Conservation (phyloP, 2,113 vertebrate species). For the Ammospiza nelsoni region DNA sequence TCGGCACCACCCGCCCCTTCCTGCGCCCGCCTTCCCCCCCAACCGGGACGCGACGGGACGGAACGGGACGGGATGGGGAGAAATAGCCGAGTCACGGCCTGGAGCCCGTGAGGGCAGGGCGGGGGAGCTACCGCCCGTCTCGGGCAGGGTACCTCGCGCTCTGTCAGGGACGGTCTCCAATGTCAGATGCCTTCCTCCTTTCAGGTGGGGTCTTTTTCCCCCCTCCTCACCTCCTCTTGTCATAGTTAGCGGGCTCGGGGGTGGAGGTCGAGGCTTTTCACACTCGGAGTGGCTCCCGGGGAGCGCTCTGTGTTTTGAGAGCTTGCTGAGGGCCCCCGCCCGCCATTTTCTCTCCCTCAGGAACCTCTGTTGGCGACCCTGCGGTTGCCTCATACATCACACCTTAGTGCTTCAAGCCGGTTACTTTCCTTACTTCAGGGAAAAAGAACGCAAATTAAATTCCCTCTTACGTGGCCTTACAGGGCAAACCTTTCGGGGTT, state of each 20-base stretch:
- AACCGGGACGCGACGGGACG: background rate
- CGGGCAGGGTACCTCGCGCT: fast-evolving
- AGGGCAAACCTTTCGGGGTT: background rate
- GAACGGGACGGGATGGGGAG: too few species aligned
- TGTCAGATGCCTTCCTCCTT: fast-evolving
- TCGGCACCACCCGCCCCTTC: conserved; percentile 10
- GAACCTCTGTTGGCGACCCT: too few species aligned
- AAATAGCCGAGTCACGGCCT: background rate
- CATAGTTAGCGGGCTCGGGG: fast-evolving
- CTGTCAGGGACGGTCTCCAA: fast-evolving
- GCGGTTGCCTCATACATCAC: background rate
- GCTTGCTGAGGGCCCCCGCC: background rate
- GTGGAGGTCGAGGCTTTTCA: too few species aligned
- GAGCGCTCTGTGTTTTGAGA: too few species aligned
- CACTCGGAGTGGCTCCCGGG: fast-evolving
- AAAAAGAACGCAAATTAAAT: background rate
- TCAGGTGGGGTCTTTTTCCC: fast-evolving
- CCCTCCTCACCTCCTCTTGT: fast-evolving
- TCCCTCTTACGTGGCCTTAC: background rate
- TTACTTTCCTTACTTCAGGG: background rate
- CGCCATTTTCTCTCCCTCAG: conserved; percentile 12
- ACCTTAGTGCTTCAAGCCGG: background rate
- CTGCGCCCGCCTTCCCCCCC: background rate
- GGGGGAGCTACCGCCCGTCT: fast-evolving
- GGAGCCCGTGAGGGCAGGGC: fast-evolving